Evolutionary conservation across 1,140 invertebrate genomes (phyloP).

Genomic region (Drosophila setifemur): DNA sequence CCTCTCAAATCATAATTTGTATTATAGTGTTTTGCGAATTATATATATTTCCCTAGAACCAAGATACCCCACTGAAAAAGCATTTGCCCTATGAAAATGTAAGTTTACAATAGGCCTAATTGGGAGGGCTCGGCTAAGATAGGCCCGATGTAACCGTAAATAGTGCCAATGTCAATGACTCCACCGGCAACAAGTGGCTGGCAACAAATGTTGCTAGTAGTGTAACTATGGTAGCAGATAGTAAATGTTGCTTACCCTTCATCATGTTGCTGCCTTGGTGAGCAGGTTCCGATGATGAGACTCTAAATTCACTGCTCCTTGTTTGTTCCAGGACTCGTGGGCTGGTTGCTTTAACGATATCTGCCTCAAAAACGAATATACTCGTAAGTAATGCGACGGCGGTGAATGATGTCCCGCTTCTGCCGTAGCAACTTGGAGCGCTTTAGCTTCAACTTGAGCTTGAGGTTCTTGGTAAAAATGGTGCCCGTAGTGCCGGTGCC

Average conservation of each 20-base stretch:
- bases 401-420: slow-evolving; percentile 44
- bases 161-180: slow-evolving; percentile 44
- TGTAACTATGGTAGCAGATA: no score
- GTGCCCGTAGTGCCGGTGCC: background rate
- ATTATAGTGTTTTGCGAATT: no score
- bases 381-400: background rate
- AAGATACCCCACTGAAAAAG: background rate
- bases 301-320: slow-evolving; percentile 34
- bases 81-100: slow-evolving; percentile 1
- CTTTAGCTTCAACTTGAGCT: slow-evolving; percentile 42
- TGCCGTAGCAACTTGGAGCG: slow-evolving; percentile 62
- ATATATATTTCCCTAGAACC: background rate
- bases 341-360: background rate
- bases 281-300: slow-evolving; percentile 66
- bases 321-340: background rate
- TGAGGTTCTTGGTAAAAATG: slow-evolving; percentile 43
- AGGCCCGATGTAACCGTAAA: slow-evolving; percentile 1
- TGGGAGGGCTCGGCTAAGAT: slow-evolving; percentile 11
- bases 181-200: background rate
- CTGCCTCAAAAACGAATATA: slow-evolving; percentile 52
- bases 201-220: slow-evolving; percentile 21
- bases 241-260: no score
- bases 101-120: background rate
- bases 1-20: no score
- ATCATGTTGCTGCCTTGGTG: slow-evolving; percentile 65